Percentiles rank a stretch among this genome's conserved stretches.
Conservation (phyloP, 2,113 vertebrate genomes). For the Sporophila hypoxantha region DNA sequence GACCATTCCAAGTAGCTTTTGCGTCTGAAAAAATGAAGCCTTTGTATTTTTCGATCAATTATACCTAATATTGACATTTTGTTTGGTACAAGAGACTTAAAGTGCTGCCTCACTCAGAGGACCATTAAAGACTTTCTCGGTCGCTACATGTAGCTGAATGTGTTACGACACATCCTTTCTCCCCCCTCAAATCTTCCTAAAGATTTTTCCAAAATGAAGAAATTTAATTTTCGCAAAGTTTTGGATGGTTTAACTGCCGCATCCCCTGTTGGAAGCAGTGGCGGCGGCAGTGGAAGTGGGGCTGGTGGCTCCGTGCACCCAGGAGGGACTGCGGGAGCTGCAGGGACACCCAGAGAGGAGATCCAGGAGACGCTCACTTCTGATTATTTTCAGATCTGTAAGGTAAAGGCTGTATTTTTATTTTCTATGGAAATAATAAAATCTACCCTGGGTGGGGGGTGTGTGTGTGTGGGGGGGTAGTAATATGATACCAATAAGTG, state of each 20-base stretch:
- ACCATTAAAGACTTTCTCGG: slow-evolving; percentile 41
- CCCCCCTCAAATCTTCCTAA: slow-evolving; percentile 8
- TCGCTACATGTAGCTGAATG: slow-evolving; percentile 33
- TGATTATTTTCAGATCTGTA: slow-evolving; percentile 94
- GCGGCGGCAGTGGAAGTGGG: slow-evolving; percentile 57
- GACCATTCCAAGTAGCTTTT: slow-evolving; percentile 29
- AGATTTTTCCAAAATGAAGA: slow-evolving; percentile 86
- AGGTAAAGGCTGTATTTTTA: slow-evolving; percentile 76
- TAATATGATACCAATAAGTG: not conserved
- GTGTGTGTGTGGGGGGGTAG: not conserved
- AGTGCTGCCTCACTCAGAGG: slow-evolving; percentile 50
- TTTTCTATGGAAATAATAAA: not conserved
- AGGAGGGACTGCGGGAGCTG: slow-evolving; percentile 81
- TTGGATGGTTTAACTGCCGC: slow-evolving; percentile 94
- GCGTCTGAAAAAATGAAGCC: slow-evolving; percentile 46
- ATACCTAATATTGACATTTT: slow-evolving; percentile 2
- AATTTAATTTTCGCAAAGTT: slow-evolving; percentile 95
- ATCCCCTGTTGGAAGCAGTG: slow-evolving; percentile 77
- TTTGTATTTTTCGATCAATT: slow-evolving; percentile 9
- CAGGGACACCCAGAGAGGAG: slow-evolving; percentile 82
- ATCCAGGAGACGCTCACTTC: slow-evolving; percentile 90
- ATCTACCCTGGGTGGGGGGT: not conserved
- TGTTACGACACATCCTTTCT: slow-evolving; percentile 1
- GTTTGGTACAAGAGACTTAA: slow-evolving; percentile 2
- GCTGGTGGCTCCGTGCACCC: slow-evolving; percentile 63